phyloP scores from a whole-genome alignment of 2,888 invertebrate genomes.

The Drosophila eohydei region DNA sequence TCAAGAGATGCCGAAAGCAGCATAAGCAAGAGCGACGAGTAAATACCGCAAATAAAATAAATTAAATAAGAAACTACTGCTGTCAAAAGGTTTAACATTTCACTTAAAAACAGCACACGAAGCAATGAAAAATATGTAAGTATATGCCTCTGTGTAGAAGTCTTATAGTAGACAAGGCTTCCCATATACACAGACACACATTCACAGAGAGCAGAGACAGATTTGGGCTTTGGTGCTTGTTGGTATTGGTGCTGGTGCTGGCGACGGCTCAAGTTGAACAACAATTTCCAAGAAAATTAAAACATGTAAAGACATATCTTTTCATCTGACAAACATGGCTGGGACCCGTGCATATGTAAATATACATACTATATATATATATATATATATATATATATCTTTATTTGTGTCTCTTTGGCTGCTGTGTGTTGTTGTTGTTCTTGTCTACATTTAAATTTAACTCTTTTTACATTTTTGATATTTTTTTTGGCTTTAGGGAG shows the following conservation, averaged over 20 bases:
- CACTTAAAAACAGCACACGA: conserved; percentile 73
- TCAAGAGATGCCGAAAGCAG: conserved; percentile 26
- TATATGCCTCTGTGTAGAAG: conserved; percentile 19
- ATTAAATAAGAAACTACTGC: conserved; percentile 80
- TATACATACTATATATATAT: conserved; percentile 47
- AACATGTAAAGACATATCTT: conserved; percentile 82
- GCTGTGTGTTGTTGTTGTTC: conserved; percentile 34
- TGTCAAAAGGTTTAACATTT: conserved; percentile 79
- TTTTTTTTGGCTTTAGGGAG: conserved; percentile 16
- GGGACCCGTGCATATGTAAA: conserved; percentile 65
- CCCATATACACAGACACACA: conserved; percentile 15
- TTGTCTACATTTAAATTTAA: conserved; percentile 65
- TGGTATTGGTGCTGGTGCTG: conserved; percentile 21
- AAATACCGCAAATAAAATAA: conserved; percentile 80
- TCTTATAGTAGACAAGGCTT: conserved; percentile 41
- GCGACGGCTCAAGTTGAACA: conserved; percentile 66
- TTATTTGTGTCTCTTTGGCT: conserved; percentile 41
- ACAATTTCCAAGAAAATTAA: conserved; percentile 81
- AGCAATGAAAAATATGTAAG: conserved; percentile 56
- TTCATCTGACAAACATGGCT: conserved; percentile 79
- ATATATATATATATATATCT: conserved; percentile 44
- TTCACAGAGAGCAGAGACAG: conserved; percentile 26
- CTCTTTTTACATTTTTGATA: conserved; percentile 57
- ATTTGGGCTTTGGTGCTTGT: conserved; percentile 47
- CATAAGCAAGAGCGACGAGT: conserved; percentile 53